These are phyloP conservation scores for Sisyra terminalis DNA, from an alignment of 2,888 invertebrate genomes.

Conservation along the genomic window DNA sequence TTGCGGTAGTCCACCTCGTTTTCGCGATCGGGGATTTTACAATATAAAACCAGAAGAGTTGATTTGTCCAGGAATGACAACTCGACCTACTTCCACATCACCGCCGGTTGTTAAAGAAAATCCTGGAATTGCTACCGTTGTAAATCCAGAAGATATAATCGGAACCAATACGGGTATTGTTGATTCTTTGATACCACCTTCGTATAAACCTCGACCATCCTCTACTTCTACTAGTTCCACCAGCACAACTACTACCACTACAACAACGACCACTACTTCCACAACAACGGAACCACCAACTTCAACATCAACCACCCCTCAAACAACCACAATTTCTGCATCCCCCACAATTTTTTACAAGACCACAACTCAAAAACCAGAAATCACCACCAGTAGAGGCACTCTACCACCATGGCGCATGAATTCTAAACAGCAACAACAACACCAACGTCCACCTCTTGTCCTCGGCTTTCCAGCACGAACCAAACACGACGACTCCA, in stretches of 20 bases:
- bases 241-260: slow-evolving; percentile 17
- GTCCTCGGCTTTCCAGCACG: slow-evolving; percentile 52
- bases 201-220: slow-evolving; percentile 16
- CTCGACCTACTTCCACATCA: not conserved
- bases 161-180: slow-evolving; percentile 20
- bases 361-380: slow-evolving; percentile 13
- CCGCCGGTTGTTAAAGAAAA: slow-evolving; percentile 19
- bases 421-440: slow-evolving; percentile 16
- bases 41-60: slow-evolving; percentile 68
- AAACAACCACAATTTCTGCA: slow-evolving; percentile 17
- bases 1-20: slow-evolving; percentile 67
- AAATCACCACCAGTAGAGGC: slow-evolving; percentile 7
- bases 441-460: slow-evolving; percentile 48
- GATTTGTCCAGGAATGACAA: slow-evolving; percentile 31
- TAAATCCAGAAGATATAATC: slow-evolving; percentile 28
- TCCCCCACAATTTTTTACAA: slow-evolving; percentile 20
- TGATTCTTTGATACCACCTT: slow-evolving; percentile 23
- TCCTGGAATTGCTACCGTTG: slow-evolving; percentile 37
- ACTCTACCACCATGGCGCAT: slow-evolving; percentile 24
- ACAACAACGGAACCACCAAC: slow-evolving; percentile 20
- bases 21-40: slow-evolving; percentile 72
- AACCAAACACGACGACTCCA: slow-evolving; percentile 40
- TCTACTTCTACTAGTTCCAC: slow-evolving; percentile 20
- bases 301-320: slow-evolving; percentile 23
- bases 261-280: slow-evolving; percentile 16